A percentile compares a stretch with the other conserved stretches of the same genome.
These are phyloP conservation scores for Probosciger aterrimus DNA, from an alignment of 2,113 vertebrate genomes.

Conservation along the genomic window DNA sequence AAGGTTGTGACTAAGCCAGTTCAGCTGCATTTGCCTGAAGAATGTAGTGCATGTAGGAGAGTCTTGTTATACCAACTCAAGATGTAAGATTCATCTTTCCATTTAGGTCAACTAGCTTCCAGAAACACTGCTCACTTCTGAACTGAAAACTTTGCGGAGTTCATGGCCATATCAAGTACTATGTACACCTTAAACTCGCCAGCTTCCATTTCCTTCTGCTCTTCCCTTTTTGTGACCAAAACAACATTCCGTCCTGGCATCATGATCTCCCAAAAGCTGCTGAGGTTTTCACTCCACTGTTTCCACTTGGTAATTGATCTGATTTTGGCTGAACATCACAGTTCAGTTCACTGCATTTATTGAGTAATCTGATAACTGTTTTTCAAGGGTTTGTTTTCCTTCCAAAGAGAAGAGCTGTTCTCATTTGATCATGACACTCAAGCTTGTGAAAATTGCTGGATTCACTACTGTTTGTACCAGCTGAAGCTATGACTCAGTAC, in stretches of 20 bases:
- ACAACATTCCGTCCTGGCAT: background rate
- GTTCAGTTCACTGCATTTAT: background rate
- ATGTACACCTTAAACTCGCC: background rate
- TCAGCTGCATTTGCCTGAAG: background rate
- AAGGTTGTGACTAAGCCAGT: background rate
- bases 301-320: background rate
- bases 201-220: background rate
- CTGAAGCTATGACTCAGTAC: constrained; percentile 1
- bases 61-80: fast-evolving
- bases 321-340: background rate
- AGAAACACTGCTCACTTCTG: background rate
- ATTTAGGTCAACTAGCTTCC: background rate
- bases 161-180: fast-evolving
- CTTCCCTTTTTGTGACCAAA: background rate
- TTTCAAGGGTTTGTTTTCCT: constrained; percentile 22
- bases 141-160: background rate
- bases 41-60: fast-evolving
- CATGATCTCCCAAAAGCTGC: background rate
- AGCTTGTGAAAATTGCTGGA: constrained; percentile 26
- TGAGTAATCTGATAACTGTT: background rate
- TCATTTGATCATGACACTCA: background rate
- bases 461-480: background rate
- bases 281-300: background rate
- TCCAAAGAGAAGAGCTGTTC: background rate
- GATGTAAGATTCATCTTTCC: background rate